Evolutionary conservation across 2,113 vertebrate species (phyloP).

Genomic region (Camelus bactrianus): DNA sequence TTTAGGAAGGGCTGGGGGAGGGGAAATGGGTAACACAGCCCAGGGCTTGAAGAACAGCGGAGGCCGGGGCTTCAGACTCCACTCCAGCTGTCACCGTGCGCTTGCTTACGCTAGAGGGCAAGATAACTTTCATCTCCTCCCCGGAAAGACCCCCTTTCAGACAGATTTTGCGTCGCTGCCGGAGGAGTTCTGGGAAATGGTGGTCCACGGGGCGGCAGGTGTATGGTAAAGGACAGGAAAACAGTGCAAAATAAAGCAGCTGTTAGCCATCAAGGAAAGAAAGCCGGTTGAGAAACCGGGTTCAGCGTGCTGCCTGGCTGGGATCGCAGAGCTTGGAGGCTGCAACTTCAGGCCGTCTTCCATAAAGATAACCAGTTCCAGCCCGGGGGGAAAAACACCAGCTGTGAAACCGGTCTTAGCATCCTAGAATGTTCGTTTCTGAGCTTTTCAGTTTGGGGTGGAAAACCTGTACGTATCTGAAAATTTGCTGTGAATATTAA

Average conservation of each 20-base stretch:
- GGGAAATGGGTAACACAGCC: not conserved
- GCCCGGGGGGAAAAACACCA: not conserved
- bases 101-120: constrained; percentile 62
- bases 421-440: not conserved
- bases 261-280: not conserved
- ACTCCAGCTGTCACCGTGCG: not conserved
- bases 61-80: constrained; percentile 4
- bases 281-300: not conserved
- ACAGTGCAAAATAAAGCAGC: not conserved
- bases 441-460: not conserved
- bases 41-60: not conserved
- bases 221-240: not conserved
- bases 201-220: constrained; percentile 61
- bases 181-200: constrained; percentile 36
- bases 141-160: not conserved
- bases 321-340: not conserved
- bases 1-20: constrained; percentile 56
- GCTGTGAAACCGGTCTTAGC: not conserved
- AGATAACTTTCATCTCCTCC: constrained; percentile 63
- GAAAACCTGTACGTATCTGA: not conserved
- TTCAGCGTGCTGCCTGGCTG: not conserved
- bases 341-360: not conserved
- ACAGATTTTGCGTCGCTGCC: rapidly evolving
- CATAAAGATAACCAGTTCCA: not conserved
- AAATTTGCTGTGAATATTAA: not conserved